Conservation (phyloP, 2,797 vertebrate species). For the Channa striata region DNA sequence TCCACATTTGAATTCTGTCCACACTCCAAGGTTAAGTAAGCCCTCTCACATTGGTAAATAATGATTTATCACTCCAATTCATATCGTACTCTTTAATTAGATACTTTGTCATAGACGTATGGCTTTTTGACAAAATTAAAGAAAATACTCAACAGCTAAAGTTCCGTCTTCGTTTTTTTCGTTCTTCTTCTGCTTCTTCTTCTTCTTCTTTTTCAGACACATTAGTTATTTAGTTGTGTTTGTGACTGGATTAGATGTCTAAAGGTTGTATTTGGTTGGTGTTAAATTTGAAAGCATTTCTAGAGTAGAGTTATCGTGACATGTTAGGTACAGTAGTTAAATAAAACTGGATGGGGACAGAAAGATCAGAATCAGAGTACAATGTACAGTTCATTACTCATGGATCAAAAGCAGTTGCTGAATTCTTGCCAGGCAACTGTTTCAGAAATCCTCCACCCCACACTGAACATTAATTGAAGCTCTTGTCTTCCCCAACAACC, state of each 20-base stretch:
- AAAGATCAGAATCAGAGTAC: slow-evolving; percentile 24
- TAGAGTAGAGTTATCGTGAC: slow-evolving; percentile 7
- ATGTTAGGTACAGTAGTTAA: slow-evolving; percentile 11
- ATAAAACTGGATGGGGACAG: slow-evolving; percentile 14
- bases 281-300: slow-evolving; percentile 11
- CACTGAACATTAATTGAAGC: slow-evolving; percentile 73
- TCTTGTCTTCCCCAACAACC: slow-evolving; percentile 66
- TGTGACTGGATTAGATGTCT: slow-evolving; percentile 1
- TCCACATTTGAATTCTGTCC: slow-evolving; percentile 78
- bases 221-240: background rate
- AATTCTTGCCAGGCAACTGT: slow-evolving; percentile 57
- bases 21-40: slow-evolving; percentile 81
- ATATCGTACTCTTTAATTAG: slow-evolving; percentile 66
- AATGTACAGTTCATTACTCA: slow-evolving; percentile 56
- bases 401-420: slow-evolving; percentile 51
- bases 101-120: slow-evolving; percentile 44
- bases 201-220: slow-evolving; percentile 4
- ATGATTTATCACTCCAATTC: slow-evolving; percentile 75
- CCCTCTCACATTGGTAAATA: slow-evolving; percentile 76
- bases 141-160: slow-evolving; percentile 29
- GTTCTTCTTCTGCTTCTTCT: background rate
- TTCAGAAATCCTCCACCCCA: slow-evolving; percentile 61
- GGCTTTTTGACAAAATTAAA: slow-evolving; percentile 34
- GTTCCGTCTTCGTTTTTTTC: no score
- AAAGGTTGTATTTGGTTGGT: slow-evolving; percentile 13